A percentile compares a stretch with the other conserved stretches of the same genome.
These are phyloP conservation scores for Hirtodrosophila confusa DNA, from an alignment of 2,888 invertebrate species.

Conservation along the genomic window DNA sequence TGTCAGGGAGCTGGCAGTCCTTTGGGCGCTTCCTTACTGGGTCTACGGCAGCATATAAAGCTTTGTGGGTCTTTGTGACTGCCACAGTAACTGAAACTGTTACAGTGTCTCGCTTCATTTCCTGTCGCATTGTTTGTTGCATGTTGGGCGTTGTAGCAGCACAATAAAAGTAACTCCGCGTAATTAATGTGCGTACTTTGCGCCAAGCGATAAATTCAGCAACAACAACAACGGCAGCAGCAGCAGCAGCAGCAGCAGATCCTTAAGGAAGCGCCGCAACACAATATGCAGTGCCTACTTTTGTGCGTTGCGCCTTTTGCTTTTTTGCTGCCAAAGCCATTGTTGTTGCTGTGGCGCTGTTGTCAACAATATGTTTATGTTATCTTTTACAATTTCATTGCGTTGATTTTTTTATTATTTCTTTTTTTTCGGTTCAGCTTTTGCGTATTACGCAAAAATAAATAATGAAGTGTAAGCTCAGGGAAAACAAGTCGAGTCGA, in stretches of 20 bases:
- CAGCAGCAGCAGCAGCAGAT: conserved; percentile 36
- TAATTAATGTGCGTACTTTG: conserved; percentile 80
- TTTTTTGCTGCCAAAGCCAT: conserved; percentile 15
- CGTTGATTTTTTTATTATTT: conserved; percentile 26
- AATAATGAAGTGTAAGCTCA: conserved; percentile 73
- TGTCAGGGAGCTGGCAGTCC: conserved; percentile 27
- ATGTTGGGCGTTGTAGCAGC: conserved; percentile 57
- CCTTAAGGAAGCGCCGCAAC: conserved; percentile 35
- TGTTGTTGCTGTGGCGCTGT: conserved; percentile 24
- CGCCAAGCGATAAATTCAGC: conserved; percentile 74
- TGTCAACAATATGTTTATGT: conserved; percentile 78
- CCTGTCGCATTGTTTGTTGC: conserved; percentile 76
- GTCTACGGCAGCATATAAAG: conserved; percentile 1
- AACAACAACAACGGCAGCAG: conserved; percentile 27
- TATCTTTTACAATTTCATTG: conserved; percentile 77
- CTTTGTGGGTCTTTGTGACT: conserved; percentile 22
- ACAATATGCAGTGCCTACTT: conserved; percentile 64
- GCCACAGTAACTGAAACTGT: conserved; percentile 38
- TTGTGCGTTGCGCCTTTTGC: conserved; percentile 49
- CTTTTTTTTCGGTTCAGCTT: conserved; percentile 7
- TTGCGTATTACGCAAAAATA: conserved; percentile 45
- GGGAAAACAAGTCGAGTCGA: conserved; percentile 12
- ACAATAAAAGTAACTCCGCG: conserved; percentile 79
- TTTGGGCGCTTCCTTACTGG: conserved; percentile 47
- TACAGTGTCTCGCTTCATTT: conserved; percentile 63